Evolutionary conservation across 2,888 invertebrate genomes (phyloP), one percentile per base, ranked within the genome.

Genomic region (Gasteruption jaculator): DNA sequence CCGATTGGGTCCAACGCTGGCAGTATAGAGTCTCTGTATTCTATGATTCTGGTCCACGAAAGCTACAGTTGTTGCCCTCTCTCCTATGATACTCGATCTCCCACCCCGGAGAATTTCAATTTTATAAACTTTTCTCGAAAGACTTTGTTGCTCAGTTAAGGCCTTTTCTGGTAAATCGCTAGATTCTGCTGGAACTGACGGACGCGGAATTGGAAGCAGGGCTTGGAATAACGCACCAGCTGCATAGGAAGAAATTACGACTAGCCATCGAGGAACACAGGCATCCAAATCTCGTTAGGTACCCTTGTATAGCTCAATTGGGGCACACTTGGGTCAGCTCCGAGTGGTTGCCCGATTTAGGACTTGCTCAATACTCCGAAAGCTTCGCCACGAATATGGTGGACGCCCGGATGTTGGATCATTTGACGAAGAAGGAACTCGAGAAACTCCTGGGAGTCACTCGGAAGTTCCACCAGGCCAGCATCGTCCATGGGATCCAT

Each of bases 301-400:
- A 91, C 73, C 90, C 91, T 1, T 85, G 83, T 62, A 90, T 92
- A 56, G 86, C 87, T 8, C 86, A 88, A 61, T 76, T 94, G 48
- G 86, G 87, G 34, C 92, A 93, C 71, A 89, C 89, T 12, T 95
- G 94, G 93, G 91, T 94, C 21, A 87, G 91, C 19, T 86, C 89
- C 36, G 91, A 91, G 65, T 94, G 93, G 91, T 73, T 95, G 54
- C 89, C 91, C 1, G 92, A 93, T 65, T 79, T 95, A 37, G 94
- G 94, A 42, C 74, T 95, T 41, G 82, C 91, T 7, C 82, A 93
- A 81, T 93, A 93, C 69, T 84, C 87, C 0, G 89, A 91, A 59
- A 85, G 83, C 35, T 94, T 94, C 71, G 80, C 91, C 51, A 84
- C 86, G 29, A 91, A 87, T 61, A 79, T 94, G 71, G 91, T 95